Conservation (phyloP, 64 coral and sea anemone species). For the Montipora sp. region DNA sequence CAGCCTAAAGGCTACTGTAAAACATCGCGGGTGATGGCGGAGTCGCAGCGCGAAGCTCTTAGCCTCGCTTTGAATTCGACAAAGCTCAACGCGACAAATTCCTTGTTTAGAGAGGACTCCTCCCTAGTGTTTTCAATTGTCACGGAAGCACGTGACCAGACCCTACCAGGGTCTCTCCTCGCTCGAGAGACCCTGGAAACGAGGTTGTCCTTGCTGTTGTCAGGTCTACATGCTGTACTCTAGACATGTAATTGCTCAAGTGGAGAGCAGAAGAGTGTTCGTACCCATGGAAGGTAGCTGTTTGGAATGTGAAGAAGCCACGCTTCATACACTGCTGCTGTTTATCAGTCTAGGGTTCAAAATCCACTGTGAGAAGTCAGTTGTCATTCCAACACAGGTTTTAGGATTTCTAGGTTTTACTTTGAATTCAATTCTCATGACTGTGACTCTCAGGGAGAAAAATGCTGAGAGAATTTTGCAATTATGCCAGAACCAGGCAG, state of each 20-base stretch:
- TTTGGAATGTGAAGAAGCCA: neutral
- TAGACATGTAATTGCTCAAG: slow-evolving; percentile 48
- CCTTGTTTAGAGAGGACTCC: no score
- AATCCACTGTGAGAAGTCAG: slow-evolving; percentile 54
- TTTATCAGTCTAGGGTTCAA: slow-evolving; percentile 56
- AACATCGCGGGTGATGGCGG: no score
- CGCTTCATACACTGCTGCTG: neutral
- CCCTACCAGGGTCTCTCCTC: no score
- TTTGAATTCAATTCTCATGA: slow-evolving; percentile 35
- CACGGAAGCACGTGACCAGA: no score
- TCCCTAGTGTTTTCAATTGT: no score
- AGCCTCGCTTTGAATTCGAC: no score
- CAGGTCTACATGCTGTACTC: slow-evolving; percentile 51
- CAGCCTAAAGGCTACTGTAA: no score
- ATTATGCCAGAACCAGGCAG: slow-evolving; percentile 35
- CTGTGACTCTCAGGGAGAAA: neutral
- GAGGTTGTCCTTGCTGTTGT: slow-evolving; percentile 24
- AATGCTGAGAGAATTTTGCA: slow-evolving; percentile 25
- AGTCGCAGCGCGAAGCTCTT: no score
- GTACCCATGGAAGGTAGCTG: slow-evolving; percentile 20
- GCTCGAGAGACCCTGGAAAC: no score
- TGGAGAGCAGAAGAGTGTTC: slow-evolving; percentile 42
- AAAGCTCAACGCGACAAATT: no score
- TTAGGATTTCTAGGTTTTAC: slow-evolving; percentile 57
- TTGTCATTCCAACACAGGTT: slow-evolving; percentile 30